Conservation (phyloP, 2,797 vertebrate species). For the Lindbergichthys nudifrons region DNA sequence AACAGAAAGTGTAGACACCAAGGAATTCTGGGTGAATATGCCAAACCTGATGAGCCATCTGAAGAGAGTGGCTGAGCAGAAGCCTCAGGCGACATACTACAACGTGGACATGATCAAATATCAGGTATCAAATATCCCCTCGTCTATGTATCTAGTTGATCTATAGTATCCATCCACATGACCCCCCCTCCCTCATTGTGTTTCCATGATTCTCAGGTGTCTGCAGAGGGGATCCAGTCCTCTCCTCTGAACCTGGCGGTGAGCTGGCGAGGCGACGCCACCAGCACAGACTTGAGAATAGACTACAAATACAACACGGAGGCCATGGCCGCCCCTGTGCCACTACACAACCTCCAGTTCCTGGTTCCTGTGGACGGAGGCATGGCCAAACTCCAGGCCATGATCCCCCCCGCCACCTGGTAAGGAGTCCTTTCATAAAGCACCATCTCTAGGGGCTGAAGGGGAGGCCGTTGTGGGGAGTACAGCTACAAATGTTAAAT, state of each 20-base stretch:
- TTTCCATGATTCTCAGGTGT: slow-evolving; percentile 86
- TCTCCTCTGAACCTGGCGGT: slow-evolving; percentile 96
- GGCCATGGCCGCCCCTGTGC: slow-evolving; percentile 90
- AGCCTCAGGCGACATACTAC: slow-evolving; percentile 98
- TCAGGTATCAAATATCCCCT: slow-evolving; percentile 79
- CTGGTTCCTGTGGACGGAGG: slow-evolving; percentile 93
- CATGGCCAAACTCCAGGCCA: slow-evolving; percentile 92
- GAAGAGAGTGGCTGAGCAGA: slow-evolving; percentile 98
- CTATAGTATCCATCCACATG: not conserved
- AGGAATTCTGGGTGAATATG: slow-evolving; percentile 99
- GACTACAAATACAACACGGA: slow-evolving; percentile 98
- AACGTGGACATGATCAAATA: slow-evolving; percentile 99
- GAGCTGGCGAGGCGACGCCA: slow-evolving; percentile 93
- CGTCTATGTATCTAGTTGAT: not conserved
- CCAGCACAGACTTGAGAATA: slow-evolving; percentile 94
- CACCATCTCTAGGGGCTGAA: not conserved
- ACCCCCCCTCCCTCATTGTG: not conserved
- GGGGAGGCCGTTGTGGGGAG: no score
- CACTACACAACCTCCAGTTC: slow-evolving; percentile 96
- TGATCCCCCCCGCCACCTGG: slow-evolving; percentile 96
- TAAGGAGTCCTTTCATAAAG: slow-evolving; percentile 64
- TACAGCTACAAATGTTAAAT: no score
- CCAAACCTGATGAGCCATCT: slow-evolving; percentile 96
- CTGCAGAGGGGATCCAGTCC: slow-evolving; percentile 94
- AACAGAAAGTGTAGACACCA: slow-evolving; percentile 86